Evolutionary conservation across 2,113 vertebrate genomes (phyloP).

Genomic region (Tauraco erythrolophus): DNA sequence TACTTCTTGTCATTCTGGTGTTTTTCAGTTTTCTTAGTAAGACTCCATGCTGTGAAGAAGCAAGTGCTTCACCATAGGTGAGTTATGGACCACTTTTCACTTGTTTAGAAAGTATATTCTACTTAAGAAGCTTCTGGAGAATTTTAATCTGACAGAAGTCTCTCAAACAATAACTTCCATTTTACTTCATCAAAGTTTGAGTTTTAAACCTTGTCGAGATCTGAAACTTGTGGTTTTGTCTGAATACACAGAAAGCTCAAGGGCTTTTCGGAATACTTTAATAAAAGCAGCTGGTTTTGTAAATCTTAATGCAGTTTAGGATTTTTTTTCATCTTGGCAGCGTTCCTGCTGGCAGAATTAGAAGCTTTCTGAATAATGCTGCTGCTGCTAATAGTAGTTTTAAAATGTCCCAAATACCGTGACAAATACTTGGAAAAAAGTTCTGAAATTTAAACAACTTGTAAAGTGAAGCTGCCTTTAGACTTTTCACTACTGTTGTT

Average conservation of each 20-base stretch:
- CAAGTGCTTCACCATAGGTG: not conserved
- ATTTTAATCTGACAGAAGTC: not conserved
- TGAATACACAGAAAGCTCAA: not conserved
- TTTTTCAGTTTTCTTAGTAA: not conserved
- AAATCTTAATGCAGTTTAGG: not conserved
- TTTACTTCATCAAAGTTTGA: not conserved
- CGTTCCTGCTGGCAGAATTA: not conserved
- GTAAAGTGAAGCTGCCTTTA: not conserved
- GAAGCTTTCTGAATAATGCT: not conserved
- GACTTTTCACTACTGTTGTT: not conserved
- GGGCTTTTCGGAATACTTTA: not conserved
- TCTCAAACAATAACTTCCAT: not conserved
- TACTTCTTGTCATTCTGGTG: not conserved
- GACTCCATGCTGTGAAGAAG: not conserved
- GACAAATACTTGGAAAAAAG: not conserved
- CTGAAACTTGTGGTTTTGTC: not conserved
- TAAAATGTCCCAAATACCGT: not conserved
- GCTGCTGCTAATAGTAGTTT: not conserved
- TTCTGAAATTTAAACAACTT: not conserved
- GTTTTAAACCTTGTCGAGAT: not conserved
- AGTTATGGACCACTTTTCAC: not conserved
- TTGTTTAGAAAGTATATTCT: not conserved
- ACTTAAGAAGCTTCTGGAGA: not conserved
- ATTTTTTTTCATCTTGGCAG: not conserved
- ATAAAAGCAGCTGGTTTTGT: not conserved